phyloP scores from a whole-genome alignment of 92 coral and sea anemone genomes.

The Actinostola sp. region DNA sequence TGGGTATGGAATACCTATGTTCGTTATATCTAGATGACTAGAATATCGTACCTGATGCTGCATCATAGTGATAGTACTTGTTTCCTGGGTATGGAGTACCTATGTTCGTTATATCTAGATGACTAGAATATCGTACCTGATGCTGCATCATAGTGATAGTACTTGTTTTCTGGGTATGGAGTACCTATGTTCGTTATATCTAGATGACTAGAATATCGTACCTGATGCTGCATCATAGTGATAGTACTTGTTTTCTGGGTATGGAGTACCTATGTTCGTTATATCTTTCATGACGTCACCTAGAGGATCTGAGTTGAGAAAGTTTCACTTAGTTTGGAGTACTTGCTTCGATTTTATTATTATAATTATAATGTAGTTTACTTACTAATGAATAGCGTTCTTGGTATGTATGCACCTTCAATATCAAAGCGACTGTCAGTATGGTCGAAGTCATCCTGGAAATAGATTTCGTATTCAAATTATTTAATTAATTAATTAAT shows the following conservation, averaged over 20 bases:
- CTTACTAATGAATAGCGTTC: slow-evolving; percentile 84
- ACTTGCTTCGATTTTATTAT: neutral
- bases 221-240: slow-evolving; percentile 86
- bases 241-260: slow-evolving; percentile 92
- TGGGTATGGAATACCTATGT: too few species aligned
- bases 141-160: slow-evolving; percentile 82
- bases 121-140: too few species aligned
- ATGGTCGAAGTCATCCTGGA: slow-evolving; percentile 81
- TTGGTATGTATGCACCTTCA: slow-evolving; percentile 93
- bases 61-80: too few species aligned
- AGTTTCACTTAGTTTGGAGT: neutral
- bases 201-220: too few species aligned
- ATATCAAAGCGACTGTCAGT: slow-evolving; percentile 74
- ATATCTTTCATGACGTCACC: slow-evolving; percentile 86
- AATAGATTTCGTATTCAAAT: neutral
- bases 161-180: slow-evolving; percentile 83
- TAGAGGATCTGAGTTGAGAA: slow-evolving; percentile 65
- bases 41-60: too few species aligned
- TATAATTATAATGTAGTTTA: neutral
- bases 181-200: slow-evolving; percentile 71
- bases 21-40: too few species aligned
- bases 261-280: slow-evolving; percentile 64
- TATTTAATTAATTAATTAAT: neutral
- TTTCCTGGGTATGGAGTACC: too few species aligned
- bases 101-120: too few species aligned